These are phyloP conservation scores for Nymphicus hollandicus DNA, from an alignment of 2,113 vertebrate species.

Conservation along the genomic window DNA sequence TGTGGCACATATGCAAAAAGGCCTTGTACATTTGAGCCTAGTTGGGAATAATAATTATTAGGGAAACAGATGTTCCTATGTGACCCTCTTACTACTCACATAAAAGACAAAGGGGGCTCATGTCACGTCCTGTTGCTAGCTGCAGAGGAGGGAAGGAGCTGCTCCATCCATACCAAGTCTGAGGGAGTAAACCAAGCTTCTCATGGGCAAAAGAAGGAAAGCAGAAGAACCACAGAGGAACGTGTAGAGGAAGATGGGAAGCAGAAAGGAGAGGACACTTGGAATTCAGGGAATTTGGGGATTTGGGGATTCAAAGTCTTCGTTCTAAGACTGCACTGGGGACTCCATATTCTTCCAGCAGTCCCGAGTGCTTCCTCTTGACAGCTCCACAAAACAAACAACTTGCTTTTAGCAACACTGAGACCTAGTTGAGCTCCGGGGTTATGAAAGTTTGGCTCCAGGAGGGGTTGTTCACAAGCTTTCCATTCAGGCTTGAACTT, in stretches of 20 bases:
- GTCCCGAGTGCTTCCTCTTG: not conserved
- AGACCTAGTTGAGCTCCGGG: not conserved
- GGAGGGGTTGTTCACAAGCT: not conserved
- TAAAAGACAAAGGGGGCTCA: not conserved
- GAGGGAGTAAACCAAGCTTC: not conserved
- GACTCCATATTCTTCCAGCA: not conserved
- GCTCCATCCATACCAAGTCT: fast-evolving
- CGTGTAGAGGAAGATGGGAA: not conserved
- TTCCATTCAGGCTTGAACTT: not conserved
- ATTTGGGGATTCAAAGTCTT: not conserved
- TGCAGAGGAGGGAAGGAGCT: not conserved
- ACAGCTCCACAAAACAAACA: not conserved
- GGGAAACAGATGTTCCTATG: not conserved
- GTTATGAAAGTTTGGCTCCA: not conserved
- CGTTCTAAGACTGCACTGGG: not conserved
- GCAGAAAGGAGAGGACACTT: not conserved
- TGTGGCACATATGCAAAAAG: not conserved
- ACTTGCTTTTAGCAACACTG: not conserved
- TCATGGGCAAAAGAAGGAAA: not conserved
- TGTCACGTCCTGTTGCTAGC: not conserved
- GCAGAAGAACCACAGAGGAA: not conserved
- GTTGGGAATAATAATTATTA: not conserved
- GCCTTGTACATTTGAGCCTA: not conserved
- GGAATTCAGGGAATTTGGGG: not conserved
- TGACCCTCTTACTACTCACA: not conserved